A percentile compares a stretch with the other conserved stretches of the same genome.
phyloP scores from a whole-genome alignment of 2,113 vertebrate species.

The Paralichthys olivaceus region DNA sequence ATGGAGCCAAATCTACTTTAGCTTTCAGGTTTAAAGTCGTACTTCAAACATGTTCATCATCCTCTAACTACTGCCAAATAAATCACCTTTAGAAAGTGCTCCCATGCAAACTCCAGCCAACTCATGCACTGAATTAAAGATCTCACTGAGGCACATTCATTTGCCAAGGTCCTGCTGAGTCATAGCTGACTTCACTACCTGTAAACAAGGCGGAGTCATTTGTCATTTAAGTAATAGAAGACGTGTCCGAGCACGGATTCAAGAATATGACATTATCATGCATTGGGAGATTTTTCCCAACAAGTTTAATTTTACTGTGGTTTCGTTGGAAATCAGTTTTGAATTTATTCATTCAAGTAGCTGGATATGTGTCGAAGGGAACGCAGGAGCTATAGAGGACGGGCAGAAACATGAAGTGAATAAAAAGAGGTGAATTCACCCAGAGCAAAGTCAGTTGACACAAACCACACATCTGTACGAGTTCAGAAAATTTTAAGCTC shows the following conservation, averaged over 20 bases:
- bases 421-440: not conserved
- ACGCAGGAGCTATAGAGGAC: not conserved
- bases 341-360: not conserved
- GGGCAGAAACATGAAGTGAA: not conserved
- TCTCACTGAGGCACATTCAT: not conserved
- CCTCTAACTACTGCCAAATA: not conserved
- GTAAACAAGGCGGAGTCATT: not conserved
- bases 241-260: not conserved
- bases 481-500: not conserved
- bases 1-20: not conserved
- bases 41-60: not conserved
- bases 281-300: not conserved
- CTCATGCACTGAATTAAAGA: constrained; percentile 5
- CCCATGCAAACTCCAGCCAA: not conserved
- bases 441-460: not conserved
- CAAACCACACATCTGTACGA: not conserved
- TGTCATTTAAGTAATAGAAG: not conserved
- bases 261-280: not conserved
- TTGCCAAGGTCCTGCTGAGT: constrained; percentile 1
- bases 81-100: constrained; percentile 4
- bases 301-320: not conserved
- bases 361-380: not conserved
- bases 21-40: not conserved
- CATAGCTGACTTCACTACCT: not conserved
- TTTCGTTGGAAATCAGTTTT: not conserved